Base-by-base conservation (phyloP, 2,113 vertebrate species). In the Myrmecobius fasciatus region DNA sequence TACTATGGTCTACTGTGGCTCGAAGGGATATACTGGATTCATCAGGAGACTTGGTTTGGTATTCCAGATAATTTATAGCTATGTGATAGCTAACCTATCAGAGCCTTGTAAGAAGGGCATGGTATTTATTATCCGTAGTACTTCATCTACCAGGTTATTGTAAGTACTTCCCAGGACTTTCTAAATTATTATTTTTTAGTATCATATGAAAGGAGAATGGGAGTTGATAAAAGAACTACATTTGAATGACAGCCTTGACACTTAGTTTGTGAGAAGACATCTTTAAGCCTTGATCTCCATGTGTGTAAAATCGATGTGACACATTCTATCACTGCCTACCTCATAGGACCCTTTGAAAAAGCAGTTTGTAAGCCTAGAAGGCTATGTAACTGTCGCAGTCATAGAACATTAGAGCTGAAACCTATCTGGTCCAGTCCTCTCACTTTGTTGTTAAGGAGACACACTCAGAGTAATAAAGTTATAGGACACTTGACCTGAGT, bases 21-120 rank as follows among this genome's bases (percentile, higher is more conserved):
- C 5, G 8, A 67, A 1, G 0, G 3, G 26, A 1, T 51, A 60
- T 20, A 60, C 10, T 2, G 0, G n/a, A 0, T 46, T 8, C 0
- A 3, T 26, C 17, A 25, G 28, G 52, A 46, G 26, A 24, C 25
- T 60, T 91, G 47, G 24, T 17, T 49, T 89, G 1, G 14, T 52
- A 12, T 67, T 3, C 46, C 2, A 31, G 10, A 53, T 91, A 0
- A 47, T 53, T 51, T 8, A 25, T 54, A 89, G n/a, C 91, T 91
- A 20, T 47, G 67, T 91, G 88, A 53, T 60, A 47, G 47, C 75
- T 93, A 46, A 4, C 28, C 52, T 83, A 46, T 36, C 46, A 91
- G 47, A 26, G 22, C 20, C 47, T 92, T 8, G 90, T 93, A 88
- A 75, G 11, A 46, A 36, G 36, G 53, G 8, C 12, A 17, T 8